These are phyloP conservation scores for Lynx canadensis DNA, from an alignment of 2,113 vertebrate genomes.

Conservation along the genomic window DNA sequence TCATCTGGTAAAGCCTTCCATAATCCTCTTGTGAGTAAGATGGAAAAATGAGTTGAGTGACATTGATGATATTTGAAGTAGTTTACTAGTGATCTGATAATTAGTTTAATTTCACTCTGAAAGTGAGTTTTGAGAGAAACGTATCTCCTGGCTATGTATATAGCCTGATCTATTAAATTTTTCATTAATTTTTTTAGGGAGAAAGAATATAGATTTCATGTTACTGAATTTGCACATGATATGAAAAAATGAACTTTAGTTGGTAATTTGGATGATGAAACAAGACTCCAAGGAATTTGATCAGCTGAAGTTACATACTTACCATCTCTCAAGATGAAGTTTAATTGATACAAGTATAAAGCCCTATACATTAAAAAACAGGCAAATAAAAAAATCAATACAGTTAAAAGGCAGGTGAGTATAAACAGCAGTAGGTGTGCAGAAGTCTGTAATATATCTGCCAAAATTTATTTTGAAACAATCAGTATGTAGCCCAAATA, in stretches of 20 bases:
- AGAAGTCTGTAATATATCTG: not conserved
- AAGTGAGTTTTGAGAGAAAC: constrained; percentile 12
- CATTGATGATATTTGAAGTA: constrained; percentile 5
- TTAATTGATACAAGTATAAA: not conserved
- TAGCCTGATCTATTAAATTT: not conserved
- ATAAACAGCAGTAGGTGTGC: not conserved
- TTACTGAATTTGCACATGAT: not conserved
- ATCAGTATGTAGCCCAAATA: not conserved
- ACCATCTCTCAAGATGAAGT: not conserved
- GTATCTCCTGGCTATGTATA: not conserved
- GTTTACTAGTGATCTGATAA: constrained; percentile 44
- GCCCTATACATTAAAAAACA: not conserved
- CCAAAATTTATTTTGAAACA: not conserved
- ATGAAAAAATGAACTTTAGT: not conserved
- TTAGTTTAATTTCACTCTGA: constrained; percentile 34
- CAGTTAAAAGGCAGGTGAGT: not conserved
- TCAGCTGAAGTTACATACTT: not conserved
- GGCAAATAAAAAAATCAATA: not conserved
- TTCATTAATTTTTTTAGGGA: not conserved
- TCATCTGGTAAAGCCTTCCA: not conserved
- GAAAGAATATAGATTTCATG: not conserved
- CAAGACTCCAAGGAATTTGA: not conserved
- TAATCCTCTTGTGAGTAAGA: not conserved
- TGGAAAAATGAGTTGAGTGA: not conserved
- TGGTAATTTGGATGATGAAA: not conserved